Base-by-base conservation (phyloP, 35 echinoderm and acorn worm genomes). In the Lytechinus pictus region DNA sequence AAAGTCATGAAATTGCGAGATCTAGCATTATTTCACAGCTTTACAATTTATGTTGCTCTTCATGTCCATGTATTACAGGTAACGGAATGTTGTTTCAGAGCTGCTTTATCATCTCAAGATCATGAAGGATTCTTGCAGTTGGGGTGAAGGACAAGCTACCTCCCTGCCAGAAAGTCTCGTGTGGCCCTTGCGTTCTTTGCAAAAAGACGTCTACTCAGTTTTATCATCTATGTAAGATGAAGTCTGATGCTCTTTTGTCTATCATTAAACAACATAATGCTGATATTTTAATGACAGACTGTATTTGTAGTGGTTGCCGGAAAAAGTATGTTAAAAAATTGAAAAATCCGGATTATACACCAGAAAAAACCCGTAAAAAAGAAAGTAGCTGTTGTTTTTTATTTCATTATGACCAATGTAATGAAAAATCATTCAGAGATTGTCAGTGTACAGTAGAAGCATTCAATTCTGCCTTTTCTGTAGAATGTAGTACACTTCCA, bases 141-240 rank as follows among this genome's bases (percentile, higher is more conserved):
- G 91, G 91, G 91, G 51, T 92, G 51, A 92, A 92, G 53, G 91
- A 92, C 54, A 92, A 53, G 91, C 12, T 54, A 52, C 2, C 91
- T 92, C 91, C 91, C 54, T 92, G 91, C 91, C 91, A 54, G 91
- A 92, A 92, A 92, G 91, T 21, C 24, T 92, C 91, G 13, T 92
- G 52, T 54, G 53, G 91, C 52, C 91, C 91, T 92, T 92, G 91
- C 24, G 54, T 10, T 12, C 4, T 54, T 92, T 92, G 91, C 53
- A 92, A 54, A 53, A 92, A 92, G 54, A 53, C 51, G 54, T 92
- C 91, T 7, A 13, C 91, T 92, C 29, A 92, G 12, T 92, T 53
- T 54, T 92, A 92, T 92, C 91, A 92, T 92, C 24, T 92, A 92
- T 92, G 90, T 92, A 54, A 8, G 10, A 92, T 92, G 91, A 92